Evolutionary conservation across 2,113 vertebrate species (phyloP).

Genomic region (Columbina picui): DNA sequence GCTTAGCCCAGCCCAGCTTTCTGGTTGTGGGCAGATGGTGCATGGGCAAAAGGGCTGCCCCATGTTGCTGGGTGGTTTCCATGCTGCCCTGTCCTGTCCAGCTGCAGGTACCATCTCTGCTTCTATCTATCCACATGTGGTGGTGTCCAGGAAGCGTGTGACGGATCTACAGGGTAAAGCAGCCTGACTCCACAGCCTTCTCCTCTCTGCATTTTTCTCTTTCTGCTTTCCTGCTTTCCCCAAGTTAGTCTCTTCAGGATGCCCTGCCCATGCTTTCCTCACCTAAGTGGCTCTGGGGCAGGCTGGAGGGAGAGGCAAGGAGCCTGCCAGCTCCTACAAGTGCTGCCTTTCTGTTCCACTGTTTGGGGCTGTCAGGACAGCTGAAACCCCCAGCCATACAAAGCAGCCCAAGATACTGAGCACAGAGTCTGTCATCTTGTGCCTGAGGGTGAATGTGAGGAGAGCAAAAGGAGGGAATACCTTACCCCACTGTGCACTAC

Average conservation of each 20-base stretch:
- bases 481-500: not conserved
- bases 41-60: not conserved
- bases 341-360: constrained; percentile 5
- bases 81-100: no score
- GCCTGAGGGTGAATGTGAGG: constrained; percentile 5
- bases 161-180: not conserved
- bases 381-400: not conserved
- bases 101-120: not conserved
- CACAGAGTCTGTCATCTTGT: constrained; percentile 16
- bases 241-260: not conserved
- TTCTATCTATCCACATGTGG: rapidly evolving
- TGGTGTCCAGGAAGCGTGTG: rapidly evolving
- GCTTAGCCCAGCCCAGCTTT: not conserved
- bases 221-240: not conserved
- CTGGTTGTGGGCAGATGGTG: not conserved
- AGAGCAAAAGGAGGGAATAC: not conserved
- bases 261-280: not conserved
- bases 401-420: constrained; percentile 10
- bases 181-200: not conserved
- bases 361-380: not conserved
- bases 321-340: constrained; percentile 9
- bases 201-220: not conserved
- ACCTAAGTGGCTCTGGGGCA: not conserved
- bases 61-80: not conserved
- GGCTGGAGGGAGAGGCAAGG: not conserved